A percentile compares a stretch with the other conserved stretches of the same genome.
Conservation (phyloP, 1,140 invertebrate genomes). For the Euura saliciscinereae region DNA sequence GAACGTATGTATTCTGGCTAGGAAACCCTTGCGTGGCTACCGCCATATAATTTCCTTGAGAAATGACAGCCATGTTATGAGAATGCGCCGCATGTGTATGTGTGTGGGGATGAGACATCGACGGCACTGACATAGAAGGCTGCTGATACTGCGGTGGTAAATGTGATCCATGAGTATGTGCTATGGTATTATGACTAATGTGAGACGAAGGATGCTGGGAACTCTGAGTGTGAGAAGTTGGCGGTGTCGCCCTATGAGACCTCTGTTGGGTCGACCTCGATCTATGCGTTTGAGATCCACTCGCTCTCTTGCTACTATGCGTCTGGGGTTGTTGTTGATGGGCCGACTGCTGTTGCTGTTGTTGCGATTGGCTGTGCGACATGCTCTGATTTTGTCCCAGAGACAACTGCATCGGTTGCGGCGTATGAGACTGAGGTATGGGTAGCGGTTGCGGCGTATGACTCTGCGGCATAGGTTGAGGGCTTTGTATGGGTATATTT, state of each 20-base stretch:
- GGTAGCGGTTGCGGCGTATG: slow-evolving; percentile 64
- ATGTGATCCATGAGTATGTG: slow-evolving; percentile 40
- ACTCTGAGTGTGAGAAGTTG: slow-evolving; percentile 42
- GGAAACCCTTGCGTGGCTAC: slow-evolving; percentile 64
- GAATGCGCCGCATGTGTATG: slow-evolving; percentile 60
- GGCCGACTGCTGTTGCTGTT: slow-evolving; percentile 53
- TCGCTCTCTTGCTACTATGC: slow-evolving; percentile 49
- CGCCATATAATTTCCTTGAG: slow-evolving; percentile 65
- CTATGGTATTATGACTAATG: slow-evolving; percentile 33
- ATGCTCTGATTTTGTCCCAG: slow-evolving; percentile 42
- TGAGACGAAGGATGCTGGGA: slow-evolving; percentile 39
- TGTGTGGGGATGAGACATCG: slow-evolving; percentile 52
- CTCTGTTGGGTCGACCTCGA: slow-evolving; percentile 51
- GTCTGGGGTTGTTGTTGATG: slow-evolving; percentile 50
- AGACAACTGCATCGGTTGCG: slow-evolving; percentile 37
- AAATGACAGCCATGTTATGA: slow-evolving; percentile 64
- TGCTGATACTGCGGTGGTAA: slow-evolving; percentile 58
- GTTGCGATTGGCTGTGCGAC: slow-evolving; percentile 53
- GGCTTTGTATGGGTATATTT: slow-evolving; percentile 32
- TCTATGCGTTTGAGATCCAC: slow-evolving; percentile 52
- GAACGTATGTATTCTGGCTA: slow-evolving; percentile 61
- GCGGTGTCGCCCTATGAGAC: slow-evolving; percentile 50
- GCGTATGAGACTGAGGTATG: slow-evolving; percentile 59
- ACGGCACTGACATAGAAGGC: slow-evolving; percentile 47
- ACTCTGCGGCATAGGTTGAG: slow-evolving; percentile 62